phyloP scores from a whole-genome alignment of 2,797 vertebrate species.

The Sebastes hopkinsi region DNA sequence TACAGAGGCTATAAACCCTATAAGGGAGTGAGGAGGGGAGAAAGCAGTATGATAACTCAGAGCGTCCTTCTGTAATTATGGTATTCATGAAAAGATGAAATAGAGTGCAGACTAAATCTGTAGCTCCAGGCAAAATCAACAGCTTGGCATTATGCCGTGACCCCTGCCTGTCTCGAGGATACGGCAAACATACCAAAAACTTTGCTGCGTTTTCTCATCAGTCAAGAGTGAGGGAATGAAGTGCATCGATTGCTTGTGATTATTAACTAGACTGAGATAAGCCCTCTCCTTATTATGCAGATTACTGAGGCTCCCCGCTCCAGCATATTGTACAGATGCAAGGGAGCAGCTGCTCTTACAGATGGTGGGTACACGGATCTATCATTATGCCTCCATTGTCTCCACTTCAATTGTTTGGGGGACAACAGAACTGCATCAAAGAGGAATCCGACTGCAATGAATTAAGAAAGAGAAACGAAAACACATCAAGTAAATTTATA shows the following conservation, averaged over 20 bases:
- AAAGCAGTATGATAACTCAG: conserved; percentile 76
- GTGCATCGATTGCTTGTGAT: conserved; percentile 97
- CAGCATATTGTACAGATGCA: conserved; percentile 99
- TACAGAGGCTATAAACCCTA: conserved; percentile 52
- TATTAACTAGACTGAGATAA: conserved; percentile 99
- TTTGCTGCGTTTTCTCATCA: conserved; percentile 78
- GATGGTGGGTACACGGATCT: conserved; percentile 99
- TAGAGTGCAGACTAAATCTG: conserved; percentile 78
- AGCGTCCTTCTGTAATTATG: conserved; percentile 73
- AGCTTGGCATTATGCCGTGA: conserved; percentile 85
- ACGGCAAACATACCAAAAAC: conserved; percentile 85
- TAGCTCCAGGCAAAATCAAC: conserved; percentile 86
- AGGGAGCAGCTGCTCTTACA: conserved; percentile 99
- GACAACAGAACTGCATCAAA: conserved; percentile 89
- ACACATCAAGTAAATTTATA: conserved; percentile 87
- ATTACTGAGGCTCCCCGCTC: conserved; percentile 98
- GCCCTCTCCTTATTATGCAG: conserved; percentile 99
- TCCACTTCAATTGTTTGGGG: conserved; percentile 93
- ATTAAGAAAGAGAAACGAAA: conserved; percentile 87
- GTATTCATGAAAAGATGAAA: conserved; percentile 84
- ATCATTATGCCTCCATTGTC: conserved; percentile 99
- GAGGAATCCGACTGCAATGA: conserved; percentile 92
- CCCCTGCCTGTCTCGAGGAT: conserved; percentile 83
- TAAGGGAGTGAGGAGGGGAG: conserved; percentile 39
- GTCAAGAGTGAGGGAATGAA: conserved; percentile 95